phyloP scores from a whole-genome alignment of 2,888 invertebrate species.

The Amaurobius ferox region DNA sequence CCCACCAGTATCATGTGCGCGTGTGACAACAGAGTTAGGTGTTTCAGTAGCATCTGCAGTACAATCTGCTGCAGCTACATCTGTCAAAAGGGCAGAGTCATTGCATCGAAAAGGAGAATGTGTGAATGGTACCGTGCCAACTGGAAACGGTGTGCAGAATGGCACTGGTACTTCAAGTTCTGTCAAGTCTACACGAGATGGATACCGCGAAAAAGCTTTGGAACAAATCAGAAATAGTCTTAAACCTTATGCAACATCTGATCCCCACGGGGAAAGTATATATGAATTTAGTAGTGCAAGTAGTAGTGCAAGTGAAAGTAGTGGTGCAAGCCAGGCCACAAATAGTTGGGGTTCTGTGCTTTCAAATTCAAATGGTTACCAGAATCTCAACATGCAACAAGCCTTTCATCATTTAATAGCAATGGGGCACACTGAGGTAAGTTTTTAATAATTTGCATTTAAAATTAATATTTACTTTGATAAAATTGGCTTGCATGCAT shows the following conservation, averaged over 20 bases:
- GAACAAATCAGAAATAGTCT: conserved; percentile 90
- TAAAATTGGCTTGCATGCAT: too few species aligned
- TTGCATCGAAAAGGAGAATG: conserved; percentile 60
- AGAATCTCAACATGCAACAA: conserved; percentile 79
- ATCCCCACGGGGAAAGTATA: conserved; percentile 64
- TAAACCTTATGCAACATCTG: conserved; percentile 85
- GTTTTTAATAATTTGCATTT: too few species aligned
- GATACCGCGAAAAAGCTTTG: conserved; percentile 91
- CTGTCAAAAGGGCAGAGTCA: conserved; percentile 63
- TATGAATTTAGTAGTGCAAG: conserved; percentile 72
- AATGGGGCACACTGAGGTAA: conserved; percentile 87
- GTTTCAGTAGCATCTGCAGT: conserved; percentile 67
- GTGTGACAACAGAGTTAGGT: conserved; percentile 66
- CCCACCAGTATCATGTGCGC: conserved; percentile 64
- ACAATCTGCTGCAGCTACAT: conserved; percentile 33
- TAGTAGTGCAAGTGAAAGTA: conserved; percentile 72
- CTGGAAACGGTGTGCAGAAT: conserved; percentile 23
- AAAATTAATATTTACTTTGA: too few species aligned
- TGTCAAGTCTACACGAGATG: conserved; percentile 72
- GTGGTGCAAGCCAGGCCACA: conserved; percentile 62
- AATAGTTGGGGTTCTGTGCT: conserved; percentile 49
- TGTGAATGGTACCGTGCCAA: conserved; percentile 21
- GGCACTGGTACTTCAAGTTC: conserved; percentile 54
- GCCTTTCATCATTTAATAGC: conserved; percentile 81
- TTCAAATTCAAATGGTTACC: conserved; percentile 60